phyloP scores from a whole-genome alignment of 2,888 invertebrate species.

The Oscheius myriophilus region DNA sequence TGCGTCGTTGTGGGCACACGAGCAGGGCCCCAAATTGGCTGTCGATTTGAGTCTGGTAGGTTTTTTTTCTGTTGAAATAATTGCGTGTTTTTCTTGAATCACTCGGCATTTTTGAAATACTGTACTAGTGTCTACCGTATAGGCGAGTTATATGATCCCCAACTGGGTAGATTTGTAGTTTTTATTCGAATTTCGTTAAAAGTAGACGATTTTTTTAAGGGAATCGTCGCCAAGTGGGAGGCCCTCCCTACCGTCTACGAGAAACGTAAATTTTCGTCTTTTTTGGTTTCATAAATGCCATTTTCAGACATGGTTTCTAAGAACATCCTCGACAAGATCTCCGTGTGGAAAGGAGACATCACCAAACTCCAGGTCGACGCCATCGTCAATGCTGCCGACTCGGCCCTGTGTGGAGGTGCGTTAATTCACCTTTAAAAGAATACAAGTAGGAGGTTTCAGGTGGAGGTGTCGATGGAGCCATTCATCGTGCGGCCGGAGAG shows the following conservation, averaged over 20 bases:
- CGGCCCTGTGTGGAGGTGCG: slow-evolving; percentile 80
- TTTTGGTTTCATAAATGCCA: neutral
- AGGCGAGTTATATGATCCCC: too few species aligned
- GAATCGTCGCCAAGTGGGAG: slow-evolving; percentile 8
- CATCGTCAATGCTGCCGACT: slow-evolving; percentile 90
- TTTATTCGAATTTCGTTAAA: too few species aligned
- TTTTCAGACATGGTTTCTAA: slow-evolving; percentile 35
- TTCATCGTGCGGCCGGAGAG: slow-evolving; percentile 79
- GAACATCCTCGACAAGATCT: slow-evolving; percentile 41
- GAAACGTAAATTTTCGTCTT: slow-evolving; percentile 31
- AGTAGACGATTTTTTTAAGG: too few species aligned
- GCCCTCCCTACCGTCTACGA: slow-evolving; percentile 42
- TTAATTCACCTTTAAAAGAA: neutral
- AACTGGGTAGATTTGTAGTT: too few species aligned
- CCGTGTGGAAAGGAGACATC: slow-evolving; percentile 79
- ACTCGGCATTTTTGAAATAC: too few species aligned
- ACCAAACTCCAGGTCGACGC: slow-evolving; percentile 85
- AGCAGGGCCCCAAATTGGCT: too few species aligned
- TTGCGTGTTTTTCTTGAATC: too few species aligned
- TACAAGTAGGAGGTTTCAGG: slow-evolving; percentile 31
- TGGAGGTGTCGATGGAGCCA: slow-evolving; percentile 84
- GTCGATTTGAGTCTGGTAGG: too few species aligned
- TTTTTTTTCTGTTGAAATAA: too few species aligned
- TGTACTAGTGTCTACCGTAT: too few species aligned
- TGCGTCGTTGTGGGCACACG: too few species aligned